Conservation (phyloP, 2,113 vertebrate genomes). For the Oncorhynchus mykiss region DNA sequence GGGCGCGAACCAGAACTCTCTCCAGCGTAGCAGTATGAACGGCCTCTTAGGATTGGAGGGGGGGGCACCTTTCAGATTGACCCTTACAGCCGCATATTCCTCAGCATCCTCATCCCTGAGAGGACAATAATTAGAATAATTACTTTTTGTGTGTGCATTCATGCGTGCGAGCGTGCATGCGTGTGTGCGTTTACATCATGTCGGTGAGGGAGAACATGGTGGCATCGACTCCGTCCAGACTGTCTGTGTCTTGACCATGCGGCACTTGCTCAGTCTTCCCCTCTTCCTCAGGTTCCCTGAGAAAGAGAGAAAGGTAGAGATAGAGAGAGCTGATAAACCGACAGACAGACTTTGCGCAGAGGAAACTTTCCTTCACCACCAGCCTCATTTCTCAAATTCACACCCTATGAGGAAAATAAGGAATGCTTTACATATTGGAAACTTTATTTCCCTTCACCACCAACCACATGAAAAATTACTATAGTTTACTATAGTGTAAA, state of each 20-base stretch:
- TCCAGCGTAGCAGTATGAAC: conserved; percentile 69
- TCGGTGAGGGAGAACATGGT: conserved; percentile 43
- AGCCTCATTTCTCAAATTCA: no score
- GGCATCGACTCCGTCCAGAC: conserved; percentile 45
- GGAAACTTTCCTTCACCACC: no score
- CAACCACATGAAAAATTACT: no score
- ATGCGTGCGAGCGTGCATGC: not conserved
- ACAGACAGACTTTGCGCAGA: not conserved
- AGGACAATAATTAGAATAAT: not conserved
- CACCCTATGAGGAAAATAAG: no score
- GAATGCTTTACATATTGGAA: no score
- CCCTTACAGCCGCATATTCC: conserved; percentile 41
- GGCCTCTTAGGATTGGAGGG: conserved; percentile 14
- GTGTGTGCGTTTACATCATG: conserved; percentile 41
- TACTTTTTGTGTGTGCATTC: not conserved
- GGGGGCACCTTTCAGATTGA: conserved; percentile 41
- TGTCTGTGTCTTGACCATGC: conserved; percentile 41
- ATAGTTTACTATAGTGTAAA: no score
- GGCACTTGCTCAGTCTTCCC: conserved; percentile 21
- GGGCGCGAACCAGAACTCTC: conserved; percentile 83
- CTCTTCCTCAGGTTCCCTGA: conserved; percentile 58
- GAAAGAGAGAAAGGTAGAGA: conserved; percentile 1
- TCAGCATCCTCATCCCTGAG: conserved; percentile 64
- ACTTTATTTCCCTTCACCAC: no score
- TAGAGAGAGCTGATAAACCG: not conserved